These are phyloP conservation scores for Periparus ater DNA, from an alignment of 2,797 vertebrate genomes.

Conservation along the genomic window DNA sequence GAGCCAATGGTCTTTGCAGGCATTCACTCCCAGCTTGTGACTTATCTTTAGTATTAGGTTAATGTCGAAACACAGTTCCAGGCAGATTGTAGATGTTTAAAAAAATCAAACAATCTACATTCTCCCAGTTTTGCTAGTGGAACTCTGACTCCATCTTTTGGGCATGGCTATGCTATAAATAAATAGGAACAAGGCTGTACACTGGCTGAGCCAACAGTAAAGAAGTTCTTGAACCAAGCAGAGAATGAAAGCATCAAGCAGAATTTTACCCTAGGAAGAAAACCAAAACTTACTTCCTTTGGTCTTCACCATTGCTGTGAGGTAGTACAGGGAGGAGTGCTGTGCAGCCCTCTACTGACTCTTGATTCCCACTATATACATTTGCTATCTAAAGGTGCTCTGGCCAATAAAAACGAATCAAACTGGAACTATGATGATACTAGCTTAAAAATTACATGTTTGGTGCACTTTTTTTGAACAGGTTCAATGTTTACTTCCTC, in stretches of 20 bases:
- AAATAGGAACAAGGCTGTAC: not conserved
- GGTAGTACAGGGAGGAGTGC: not conserved
- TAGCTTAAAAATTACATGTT: not conserved
- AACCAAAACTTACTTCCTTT: not conserved
- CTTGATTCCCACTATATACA: not conserved
- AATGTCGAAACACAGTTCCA: not conserved
- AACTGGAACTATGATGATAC: not conserved
- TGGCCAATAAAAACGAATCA: not conserved
- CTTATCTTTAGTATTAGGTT: not conserved
- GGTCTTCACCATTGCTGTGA: not conserved
- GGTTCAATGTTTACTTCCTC: not conserved
- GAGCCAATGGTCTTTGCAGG: not conserved
- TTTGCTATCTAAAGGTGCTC: not conserved
- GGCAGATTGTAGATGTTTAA: not conserved
- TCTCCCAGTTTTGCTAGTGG: not conserved
- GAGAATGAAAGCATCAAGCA: not conserved
- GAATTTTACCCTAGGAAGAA: not conserved
- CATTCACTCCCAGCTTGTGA: not conserved
- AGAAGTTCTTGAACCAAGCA: not conserved
- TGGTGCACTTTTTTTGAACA: not conserved
- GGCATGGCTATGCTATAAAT: not conserved
- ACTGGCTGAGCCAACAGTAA: not conserved
- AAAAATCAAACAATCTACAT: not conserved
- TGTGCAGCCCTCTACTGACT: not conserved
- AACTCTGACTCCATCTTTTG: constrained; percentile 47